phyloP scores from a whole-genome alignment of 2,888 invertebrate species.

The Mythimna lalbum region DNA sequence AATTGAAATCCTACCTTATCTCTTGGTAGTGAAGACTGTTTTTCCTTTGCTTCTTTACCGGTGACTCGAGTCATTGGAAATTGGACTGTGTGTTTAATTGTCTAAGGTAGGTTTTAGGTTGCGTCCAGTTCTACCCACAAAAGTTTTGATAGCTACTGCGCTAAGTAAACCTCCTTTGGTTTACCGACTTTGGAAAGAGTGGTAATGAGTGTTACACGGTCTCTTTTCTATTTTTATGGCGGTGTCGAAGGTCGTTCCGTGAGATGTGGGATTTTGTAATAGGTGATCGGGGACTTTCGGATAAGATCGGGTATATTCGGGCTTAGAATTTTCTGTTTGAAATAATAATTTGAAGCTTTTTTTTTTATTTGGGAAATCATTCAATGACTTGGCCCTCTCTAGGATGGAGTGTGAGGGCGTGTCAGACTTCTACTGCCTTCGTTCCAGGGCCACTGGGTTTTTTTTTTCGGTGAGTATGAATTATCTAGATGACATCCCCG shows the following conservation, averaged over 20 bases:
- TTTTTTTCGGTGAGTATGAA: too few species aligned
- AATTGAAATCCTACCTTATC: conserved; percentile 33
- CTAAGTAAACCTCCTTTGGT: conserved; percentile 57
- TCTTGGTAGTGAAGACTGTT: fast-evolving
- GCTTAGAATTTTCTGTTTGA: too few species aligned
- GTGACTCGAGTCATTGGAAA: not conserved
- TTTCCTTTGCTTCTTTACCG: not conserved
- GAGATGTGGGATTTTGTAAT: conserved; percentile 5
- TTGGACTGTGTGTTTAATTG: not conserved
- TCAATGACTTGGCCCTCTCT: too few species aligned
- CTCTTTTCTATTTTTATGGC: conserved; percentile 42
- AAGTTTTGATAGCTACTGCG: conserved; percentile 53
- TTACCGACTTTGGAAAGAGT: conserved; percentile 53
- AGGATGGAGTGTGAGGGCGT: too few species aligned
- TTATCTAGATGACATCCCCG: too few species aligned
- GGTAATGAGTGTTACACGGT: conserved; percentile 46
- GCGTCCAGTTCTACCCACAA: not conserved
- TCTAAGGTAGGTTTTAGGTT: conserved; percentile 10
- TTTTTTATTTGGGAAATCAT: too few species aligned
- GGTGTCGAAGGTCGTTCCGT: conserved; percentile 38
- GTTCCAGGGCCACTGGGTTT: too few species aligned
- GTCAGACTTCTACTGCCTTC: too few species aligned
- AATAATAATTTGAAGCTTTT: too few species aligned
- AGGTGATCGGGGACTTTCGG: too few species aligned
- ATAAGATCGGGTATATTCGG: conserved; percentile 4